These are phyloP conservation scores for Elmis aenea DNA, from an alignment of 2,888 invertebrate genomes.

Conservation along the genomic window DNA sequence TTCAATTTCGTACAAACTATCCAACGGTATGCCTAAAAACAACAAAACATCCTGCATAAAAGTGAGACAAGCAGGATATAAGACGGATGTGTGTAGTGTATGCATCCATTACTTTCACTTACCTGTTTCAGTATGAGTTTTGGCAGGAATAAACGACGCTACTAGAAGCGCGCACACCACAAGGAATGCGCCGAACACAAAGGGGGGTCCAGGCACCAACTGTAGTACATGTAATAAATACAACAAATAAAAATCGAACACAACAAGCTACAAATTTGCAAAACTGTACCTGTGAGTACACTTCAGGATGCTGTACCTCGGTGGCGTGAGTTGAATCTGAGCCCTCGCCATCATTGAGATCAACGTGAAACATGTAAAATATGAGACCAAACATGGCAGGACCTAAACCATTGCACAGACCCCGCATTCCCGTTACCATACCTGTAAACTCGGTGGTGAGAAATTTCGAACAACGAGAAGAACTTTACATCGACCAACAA, in stretches of 20 bases:
- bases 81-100: neutral
- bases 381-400: slow-evolving; percentile 98
- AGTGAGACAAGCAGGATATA: too few relatives aligned
- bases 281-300: slow-evolving; percentile 48
- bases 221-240: too few relatives aligned
- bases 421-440: slow-evolving; percentile 97
- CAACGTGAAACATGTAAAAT: slow-evolving; percentile 97
- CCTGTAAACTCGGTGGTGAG: slow-evolving; percentile 50
- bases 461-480: too few relatives aligned
- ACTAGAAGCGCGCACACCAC: slow-evolving; percentile 94
- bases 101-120: slow-evolving; percentile 43
- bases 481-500: too few relatives aligned
- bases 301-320: slow-evolving; percentile 48
- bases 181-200: slow-evolving; percentile 94
- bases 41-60: too few relatives aligned
- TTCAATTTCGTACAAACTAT: slow-evolving; percentile 78
- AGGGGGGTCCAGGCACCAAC: slow-evolving; percentile 95
- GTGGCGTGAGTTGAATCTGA: slow-evolving; percentile 48
- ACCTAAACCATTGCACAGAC: slow-evolving; percentile 95
- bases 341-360: slow-evolving; percentile 75
- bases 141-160: slow-evolving; percentile 70
- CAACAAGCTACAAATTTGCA: neutral
- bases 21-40: slow-evolving; percentile 66
- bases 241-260: too few relatives aligned
- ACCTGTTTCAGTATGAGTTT: slow-evolving; percentile 56